phyloP scores from a whole-genome alignment of 2,888 invertebrate genomes.

The Mechanitis messenoides region DNA sequence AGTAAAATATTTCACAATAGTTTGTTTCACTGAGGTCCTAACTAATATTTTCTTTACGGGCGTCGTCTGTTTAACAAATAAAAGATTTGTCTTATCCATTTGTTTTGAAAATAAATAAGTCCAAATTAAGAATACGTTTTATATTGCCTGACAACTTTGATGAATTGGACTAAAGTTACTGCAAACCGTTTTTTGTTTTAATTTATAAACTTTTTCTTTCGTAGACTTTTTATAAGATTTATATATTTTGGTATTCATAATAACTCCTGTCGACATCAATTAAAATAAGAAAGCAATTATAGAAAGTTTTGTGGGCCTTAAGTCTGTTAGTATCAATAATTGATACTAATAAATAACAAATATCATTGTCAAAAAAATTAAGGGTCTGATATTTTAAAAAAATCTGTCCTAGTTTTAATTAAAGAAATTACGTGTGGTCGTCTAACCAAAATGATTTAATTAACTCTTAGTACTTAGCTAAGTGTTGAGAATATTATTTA shows the following conservation, averaged over 20 bases:
- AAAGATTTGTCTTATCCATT: constrained; percentile 7
- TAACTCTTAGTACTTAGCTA: constrained; percentile 34
- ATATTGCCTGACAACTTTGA: constrained; percentile 20
- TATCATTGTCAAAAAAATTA: no score
- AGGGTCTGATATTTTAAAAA: neutral
- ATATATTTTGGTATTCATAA: neutral
- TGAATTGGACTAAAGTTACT: constrained; percentile 14
- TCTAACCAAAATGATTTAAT: constrained; percentile 45
- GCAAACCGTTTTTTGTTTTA: constrained; percentile 8
- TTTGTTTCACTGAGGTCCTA: neutral
- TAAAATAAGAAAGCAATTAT: neutral
- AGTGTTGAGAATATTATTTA: neutral
- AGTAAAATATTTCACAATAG: no score
- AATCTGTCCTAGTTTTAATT: constrained; percentile 14
- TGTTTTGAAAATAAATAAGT: constrained; percentile 12
- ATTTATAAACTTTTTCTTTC: neutral
- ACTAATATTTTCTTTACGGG: neutral
- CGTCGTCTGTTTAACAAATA: neutral
- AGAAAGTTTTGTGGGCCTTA: no score
- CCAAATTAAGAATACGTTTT: constrained; percentile 16
- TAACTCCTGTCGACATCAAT: neutral
- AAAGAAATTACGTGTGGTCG: constrained; percentile 34
- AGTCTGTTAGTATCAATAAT: no score
- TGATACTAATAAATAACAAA: no score
- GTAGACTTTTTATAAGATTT: neutral